These are phyloP conservation scores for Rhabdomys dilectus DNA, from an alignment of 2,113 vertebrate genomes.

Conservation along the genomic window DNA sequence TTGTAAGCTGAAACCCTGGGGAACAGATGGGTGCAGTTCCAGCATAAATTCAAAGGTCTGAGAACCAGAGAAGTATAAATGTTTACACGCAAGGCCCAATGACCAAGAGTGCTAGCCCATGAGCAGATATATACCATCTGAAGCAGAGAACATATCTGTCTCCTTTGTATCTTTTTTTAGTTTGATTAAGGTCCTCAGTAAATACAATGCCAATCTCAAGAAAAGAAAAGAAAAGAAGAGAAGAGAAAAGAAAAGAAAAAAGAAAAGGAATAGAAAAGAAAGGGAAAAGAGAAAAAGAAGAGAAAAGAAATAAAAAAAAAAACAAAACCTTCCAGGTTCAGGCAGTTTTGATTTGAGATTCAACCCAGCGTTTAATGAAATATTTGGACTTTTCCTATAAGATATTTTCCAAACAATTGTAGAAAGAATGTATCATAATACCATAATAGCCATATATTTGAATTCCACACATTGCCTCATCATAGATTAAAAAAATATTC, in stretches of 20 bases:
- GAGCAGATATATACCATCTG: background rate
- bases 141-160: background rate
- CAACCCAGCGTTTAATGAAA: background rate
- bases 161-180: background rate
- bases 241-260: background rate
- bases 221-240: background rate
- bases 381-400: background rate
- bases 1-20: background rate
- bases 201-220: background rate
- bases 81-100: background rate
- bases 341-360: background rate
- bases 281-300: background rate
- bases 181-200: background rate
- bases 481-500: background rate
- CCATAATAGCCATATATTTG: background rate
- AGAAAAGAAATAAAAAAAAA: background rate
- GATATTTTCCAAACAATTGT: background rate
- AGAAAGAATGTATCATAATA: background rate
- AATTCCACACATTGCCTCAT: background rate
- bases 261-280: no score
- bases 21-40: background rate
- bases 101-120: background rate
- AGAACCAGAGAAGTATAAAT: background rate
- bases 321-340: background rate
- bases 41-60: background rate